These are phyloP conservation scores for Julus scandinavius DNA, from an alignment of 2,888 invertebrate genomes.

Conservation along the genomic window DNA sequence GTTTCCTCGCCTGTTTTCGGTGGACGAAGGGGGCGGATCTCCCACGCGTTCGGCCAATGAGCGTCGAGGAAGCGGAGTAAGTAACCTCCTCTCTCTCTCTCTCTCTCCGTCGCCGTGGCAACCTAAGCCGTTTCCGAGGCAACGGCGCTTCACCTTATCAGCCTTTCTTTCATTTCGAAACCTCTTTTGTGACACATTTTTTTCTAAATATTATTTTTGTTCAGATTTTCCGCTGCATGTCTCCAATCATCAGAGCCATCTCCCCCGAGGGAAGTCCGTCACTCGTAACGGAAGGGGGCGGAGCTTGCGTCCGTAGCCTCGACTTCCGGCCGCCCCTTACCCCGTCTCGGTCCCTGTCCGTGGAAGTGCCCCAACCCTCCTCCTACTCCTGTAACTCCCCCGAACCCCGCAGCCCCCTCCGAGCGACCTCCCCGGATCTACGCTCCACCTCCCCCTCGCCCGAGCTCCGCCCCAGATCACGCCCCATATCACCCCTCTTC, in stretches of 20 bases:
- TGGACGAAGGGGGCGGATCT: constrained; percentile 49
- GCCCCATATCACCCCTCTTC: constrained; percentile 58
- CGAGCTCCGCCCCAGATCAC: constrained; percentile 67
- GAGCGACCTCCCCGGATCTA: constrained; percentile 49
- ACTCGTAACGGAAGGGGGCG: not conserved
- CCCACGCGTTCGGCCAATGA: not conserved
- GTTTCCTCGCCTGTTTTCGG: constrained; percentile 50
- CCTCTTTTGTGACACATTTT: too few relatives aligned
- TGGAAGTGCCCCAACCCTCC: constrained; percentile 47
- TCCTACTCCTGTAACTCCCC: not conserved
- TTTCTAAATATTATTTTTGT: too few relatives aligned
- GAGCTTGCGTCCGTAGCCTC: not conserved
- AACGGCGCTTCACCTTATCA: not conserved
- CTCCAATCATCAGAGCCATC: constrained; percentile 84
- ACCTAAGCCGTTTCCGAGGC: not conserved
- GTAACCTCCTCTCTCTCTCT: not conserved
- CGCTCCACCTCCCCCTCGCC: constrained; percentile 68
- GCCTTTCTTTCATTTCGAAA: not conserved
- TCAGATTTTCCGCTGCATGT: constrained; percentile 77
- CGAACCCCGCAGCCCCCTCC: constrained; percentile 39
- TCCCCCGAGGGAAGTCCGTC: constrained; percentile 73
- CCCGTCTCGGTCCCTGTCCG: constrained; percentile 54
- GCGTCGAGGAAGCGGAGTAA: constrained; percentile 50
- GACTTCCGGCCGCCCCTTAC: constrained; percentile 49
- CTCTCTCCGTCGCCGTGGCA: not conserved